Evolutionary conservation across 2,888 invertebrate genomes (phyloP), one percentile per base, ranked within the genome.

Genomic region (Morpho helenor): DNA sequence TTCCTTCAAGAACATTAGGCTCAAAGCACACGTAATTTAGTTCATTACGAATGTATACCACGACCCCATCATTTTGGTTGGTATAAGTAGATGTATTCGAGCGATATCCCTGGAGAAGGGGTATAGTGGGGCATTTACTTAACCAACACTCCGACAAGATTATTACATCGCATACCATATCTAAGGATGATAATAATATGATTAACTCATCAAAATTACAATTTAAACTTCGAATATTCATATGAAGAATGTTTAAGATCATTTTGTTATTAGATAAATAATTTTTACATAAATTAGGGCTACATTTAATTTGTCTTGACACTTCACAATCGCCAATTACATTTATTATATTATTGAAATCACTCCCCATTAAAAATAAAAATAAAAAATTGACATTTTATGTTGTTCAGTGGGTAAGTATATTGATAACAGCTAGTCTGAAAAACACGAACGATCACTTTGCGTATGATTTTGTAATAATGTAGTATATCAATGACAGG

Each of bases 141-240:
- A 43, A 43, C 56, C 51, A 56, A 22, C 42, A 49, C n/a, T 49
- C 49, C 1, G 49, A 40, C 16, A 49, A 9, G 8, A 49, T 23
- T 10, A 49, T 10, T 10, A 40, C 10, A 48, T 48, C 7, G 31
- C 5, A 8, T 43, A 43, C 43, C 7, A 48, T 31, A 7, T 39
- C 39, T 16, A 49, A n/a, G 10, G 10, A 40, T 39, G 8, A 10
- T 8, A 49, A 7, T 6, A 50, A 42, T 10, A 40, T 16, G 16
- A 50, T 3, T 8, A 50, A 50, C 10, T 31, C 6, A 7, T 40
- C 42, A 10, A 42, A n/a, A 9, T 50, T 50, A 16, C 41, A 41
- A 22, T 50, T 50, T 22, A 50, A 8, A 16, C 50, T 50, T 50
- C 50, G 40, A n/a, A 50, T 50, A 42, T 50, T 50, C 4, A 50